Conservation (phyloP, 2,888 invertebrate species). For the Liposcelis brunnea region DNA sequence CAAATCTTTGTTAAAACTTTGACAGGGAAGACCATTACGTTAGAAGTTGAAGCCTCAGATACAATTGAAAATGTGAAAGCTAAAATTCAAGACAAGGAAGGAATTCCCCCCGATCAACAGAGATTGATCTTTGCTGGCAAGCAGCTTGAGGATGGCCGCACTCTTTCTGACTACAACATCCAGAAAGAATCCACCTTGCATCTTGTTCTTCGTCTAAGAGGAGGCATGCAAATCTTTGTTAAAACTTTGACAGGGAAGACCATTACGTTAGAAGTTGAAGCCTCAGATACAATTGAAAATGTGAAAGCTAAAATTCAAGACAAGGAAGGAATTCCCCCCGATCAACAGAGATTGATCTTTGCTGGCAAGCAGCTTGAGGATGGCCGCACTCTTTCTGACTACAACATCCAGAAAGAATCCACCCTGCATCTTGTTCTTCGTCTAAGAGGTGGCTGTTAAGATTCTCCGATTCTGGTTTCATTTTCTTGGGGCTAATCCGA, state of each 20-base stretch:
- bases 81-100: constrained; percentile 7
- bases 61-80: constrained; percentile 7
- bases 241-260: constrained; percentile 30
- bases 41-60: constrained; percentile 23
- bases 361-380: constrained; percentile 20
- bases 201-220: constrained; percentile 5
- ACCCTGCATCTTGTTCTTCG: constrained; percentile 23
- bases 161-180: constrained; percentile 7
- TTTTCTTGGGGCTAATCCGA: too few relatives aligned
- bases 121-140: constrained; percentile 25
- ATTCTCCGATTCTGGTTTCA: too few relatives aligned
- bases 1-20: constrained; percentile 35
- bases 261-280: constrained; percentile 23
- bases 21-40: constrained; percentile 29
- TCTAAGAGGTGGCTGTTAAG: constrained; percentile 41
- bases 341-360: constrained; percentile 6
- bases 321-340: constrained; percentile 7
- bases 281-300: constrained; percentile 6
- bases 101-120: constrained; percentile 7
- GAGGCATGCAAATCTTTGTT: constrained; percentile 31
- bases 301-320: constrained; percentile 7
- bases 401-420: constrained; percentile 8
- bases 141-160: constrained; percentile 21
- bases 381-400: constrained; percentile 17
- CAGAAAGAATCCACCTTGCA: constrained; percentile 7